Percentiles rank a stretch among this genome's conserved stretches.
phyloP scores from a whole-genome alignment of 2,797 vertebrate genomes.

The Gymnocypris eckloni region DNA sequence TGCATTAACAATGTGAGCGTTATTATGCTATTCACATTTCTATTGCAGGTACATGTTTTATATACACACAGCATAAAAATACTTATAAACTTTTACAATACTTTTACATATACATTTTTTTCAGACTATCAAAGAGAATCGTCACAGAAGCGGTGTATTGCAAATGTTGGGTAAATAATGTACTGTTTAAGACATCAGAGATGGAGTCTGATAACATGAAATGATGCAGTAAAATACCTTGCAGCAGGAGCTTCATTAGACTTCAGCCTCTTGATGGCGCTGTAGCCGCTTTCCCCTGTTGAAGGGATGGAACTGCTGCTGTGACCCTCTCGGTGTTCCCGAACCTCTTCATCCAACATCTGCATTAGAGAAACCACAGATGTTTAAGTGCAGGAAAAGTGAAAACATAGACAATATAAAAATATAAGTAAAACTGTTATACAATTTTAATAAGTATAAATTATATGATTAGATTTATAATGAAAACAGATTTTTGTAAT shows the following conservation, averaged over 20 bases:
- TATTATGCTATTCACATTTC: constrained; percentile 11
- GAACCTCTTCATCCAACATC: constrained; percentile 71
- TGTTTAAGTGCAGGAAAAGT: not conserved
- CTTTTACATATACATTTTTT: not conserved
- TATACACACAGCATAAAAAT: not conserved
- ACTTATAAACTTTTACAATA: no score
- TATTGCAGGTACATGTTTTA: not conserved
- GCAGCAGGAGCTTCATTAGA: constrained; percentile 69
- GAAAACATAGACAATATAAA: not conserved
- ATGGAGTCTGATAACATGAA: not conserved
- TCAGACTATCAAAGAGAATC: not conserved
- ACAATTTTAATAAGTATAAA: not conserved
- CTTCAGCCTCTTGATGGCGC: constrained; percentile 83
- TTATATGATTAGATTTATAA: not conserved
- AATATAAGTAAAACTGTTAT: not conserved
- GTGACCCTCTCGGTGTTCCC: constrained; percentile 68
- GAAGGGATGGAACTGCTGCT: constrained; percentile 70
- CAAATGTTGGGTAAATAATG: not conserved
- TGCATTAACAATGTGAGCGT: constrained; percentile 37
- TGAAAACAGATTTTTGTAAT: not conserved
- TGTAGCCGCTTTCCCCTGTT: constrained; percentile 70
- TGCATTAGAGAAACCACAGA: constrained; percentile 67
- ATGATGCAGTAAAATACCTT: constrained; percentile 68
- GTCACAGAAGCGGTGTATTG: not conserved
- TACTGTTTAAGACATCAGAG: not conserved